Base-by-base conservation (phyloP, 2,113 vertebrate genomes). In the Synchiropus splendidus region DNA sequence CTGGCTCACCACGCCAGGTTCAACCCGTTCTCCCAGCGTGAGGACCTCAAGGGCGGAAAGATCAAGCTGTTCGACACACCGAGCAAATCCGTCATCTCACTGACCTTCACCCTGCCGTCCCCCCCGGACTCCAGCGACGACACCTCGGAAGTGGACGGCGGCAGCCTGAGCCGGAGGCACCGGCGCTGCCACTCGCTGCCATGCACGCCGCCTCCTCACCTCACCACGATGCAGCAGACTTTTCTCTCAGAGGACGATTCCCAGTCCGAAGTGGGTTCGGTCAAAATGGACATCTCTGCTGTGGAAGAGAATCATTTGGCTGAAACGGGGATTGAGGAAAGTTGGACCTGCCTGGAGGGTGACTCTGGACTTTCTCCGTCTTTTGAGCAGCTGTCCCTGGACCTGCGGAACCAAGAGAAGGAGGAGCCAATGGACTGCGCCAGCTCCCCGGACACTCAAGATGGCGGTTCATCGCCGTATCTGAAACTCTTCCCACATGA, bases 51-150 rank as follows among this genome's bases (percentile, higher is more conserved):
- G 27, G 91, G 94, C 0, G 94, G 94, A 14, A 89, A 89, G 67
- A 96, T 91, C 75, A 98, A 98, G 78, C 87, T 98, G 31, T 90
- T 90, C 0, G 92, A 96, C 68, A 92, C 87, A 0, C 92, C 92
- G 4, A 96, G 89, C 86, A 96, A 91, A 73, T 93, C 90, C 0
- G 82, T 90, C 57, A 83, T 90, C 49, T 93, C 90, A 0, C 80
- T 92, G 41, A 88, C 89, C 15, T 91, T 97, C 2, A 81, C 88
- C 16, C 82, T 92, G 30, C 90, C 88, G 0, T 87, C 88, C 0
- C 89, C 80, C 0, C 80, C 75, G 0, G 50, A 81, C 55, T 50
- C 77, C 0, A 83, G 81, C 8, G 59, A 58, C 2, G 46, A 60
- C 11, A 2, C 72, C 51, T 36, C 1, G 40, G 84, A 1, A 3